phyloP scores from a whole-genome alignment of 2,797 vertebrate genomes.

The Lateolabrax maculatus region DNA sequence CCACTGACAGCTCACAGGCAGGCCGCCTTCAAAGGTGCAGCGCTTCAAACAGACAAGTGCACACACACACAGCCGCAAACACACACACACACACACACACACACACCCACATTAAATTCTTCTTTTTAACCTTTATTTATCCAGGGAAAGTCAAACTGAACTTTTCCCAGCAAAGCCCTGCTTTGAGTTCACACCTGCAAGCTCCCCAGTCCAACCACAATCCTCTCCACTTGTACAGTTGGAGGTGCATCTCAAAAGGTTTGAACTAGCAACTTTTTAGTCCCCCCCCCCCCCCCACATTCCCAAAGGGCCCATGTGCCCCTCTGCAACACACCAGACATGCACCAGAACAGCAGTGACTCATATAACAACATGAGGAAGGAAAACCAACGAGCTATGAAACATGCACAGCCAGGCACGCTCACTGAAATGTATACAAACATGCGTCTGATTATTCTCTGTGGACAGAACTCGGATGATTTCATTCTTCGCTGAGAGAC shows the following conservation, averaged over 20 bases:
- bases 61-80: conserved; percentile 20
- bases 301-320: background rate
- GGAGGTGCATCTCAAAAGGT: background rate
- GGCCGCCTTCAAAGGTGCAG: conserved; percentile 69
- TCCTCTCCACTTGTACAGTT: background rate
- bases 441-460: conserved; percentile 77
- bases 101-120: conserved; percentile 25
- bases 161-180: conserved; percentile 35
- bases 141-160: conserved; percentile 61
- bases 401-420: conserved; percentile 64
- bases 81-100: conserved; percentile 30
- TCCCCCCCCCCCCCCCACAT: too few relatives aligned
- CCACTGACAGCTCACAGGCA: conserved; percentile 73
- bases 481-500: conserved; percentile 55
- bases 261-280: conserved; percentile 15
- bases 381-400: conserved; percentile 77
- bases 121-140: conserved; percentile 67
- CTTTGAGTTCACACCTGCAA: conserved; percentile 28
- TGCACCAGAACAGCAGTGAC: conserved; percentile 40
- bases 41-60: conserved; percentile 55
- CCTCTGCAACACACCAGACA: conserved; percentile 9
- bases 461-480: conserved; percentile 62
- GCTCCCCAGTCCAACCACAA: conserved; percentile 9
- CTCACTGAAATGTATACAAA: conserved; percentile 73
- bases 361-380: conserved; percentile 65